These are phyloP conservation scores for Oscheius sp. DNA, from an alignment of 2,888 invertebrate species.

Conservation along the genomic window DNA sequence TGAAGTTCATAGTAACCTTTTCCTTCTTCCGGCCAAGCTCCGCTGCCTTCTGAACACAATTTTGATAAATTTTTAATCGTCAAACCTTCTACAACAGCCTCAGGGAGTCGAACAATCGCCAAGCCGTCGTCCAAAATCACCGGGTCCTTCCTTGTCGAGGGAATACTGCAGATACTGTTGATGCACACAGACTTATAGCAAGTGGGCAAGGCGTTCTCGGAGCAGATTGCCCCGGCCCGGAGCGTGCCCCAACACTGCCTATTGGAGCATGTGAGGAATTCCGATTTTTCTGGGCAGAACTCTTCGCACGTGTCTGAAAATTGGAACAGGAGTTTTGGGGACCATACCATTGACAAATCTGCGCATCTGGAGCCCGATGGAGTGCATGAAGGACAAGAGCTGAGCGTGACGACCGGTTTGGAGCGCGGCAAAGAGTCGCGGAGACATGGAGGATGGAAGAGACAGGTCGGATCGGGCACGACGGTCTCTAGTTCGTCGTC, in stretches of 20 bases:
- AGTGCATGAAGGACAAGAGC: slow-evolving; percentile 17
- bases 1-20: slow-evolving; percentile 4
- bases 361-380: slow-evolving; percentile 19
- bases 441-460: background rate
- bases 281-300: background rate
- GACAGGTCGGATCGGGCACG: slow-evolving; percentile 5
- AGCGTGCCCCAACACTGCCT: slow-evolving; percentile 13
- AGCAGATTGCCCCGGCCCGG: slow-evolving; percentile 16
- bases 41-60: slow-evolving; percentile 6
- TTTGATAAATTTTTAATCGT: background rate
- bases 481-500: slow-evolving; percentile 18
- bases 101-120: slow-evolving; percentile 5
- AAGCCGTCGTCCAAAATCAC: background rate
- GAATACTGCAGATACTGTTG: slow-evolving; percentile 23
- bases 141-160: background rate
- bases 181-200: slow-evolving; percentile 29
- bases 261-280: slow-evolving; percentile 14
- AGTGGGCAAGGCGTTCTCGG: background rate
- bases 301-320: slow-evolving; percentile 15
- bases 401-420: slow-evolving; percentile 12
- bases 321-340: too few relatives aligned
- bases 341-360: slow-evolving; percentile 17
- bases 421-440: slow-evolving; percentile 11
- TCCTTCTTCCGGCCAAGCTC: background rate
- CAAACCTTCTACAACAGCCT: background rate